phyloP scores from a whole-genome alignment of 23 tunicate species.

The Phallusia fumigata region DNA sequence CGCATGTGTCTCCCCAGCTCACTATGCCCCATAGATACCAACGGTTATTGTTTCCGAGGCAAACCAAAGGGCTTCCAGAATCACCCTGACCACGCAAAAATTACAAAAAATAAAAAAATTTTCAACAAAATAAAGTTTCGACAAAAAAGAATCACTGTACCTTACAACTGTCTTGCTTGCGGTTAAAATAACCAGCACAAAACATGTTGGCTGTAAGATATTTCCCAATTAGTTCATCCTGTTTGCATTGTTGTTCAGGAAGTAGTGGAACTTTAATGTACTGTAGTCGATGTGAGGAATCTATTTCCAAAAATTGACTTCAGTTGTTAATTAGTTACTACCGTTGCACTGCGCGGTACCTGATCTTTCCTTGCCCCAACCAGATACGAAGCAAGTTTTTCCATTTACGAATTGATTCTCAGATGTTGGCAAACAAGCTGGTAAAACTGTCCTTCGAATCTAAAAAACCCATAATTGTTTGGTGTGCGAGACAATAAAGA shows the following conservation, averaged over 20 bases:
- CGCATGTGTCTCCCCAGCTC: slow-evolving; percentile 33
- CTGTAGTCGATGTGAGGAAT: neutral
- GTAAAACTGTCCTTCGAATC: neutral
- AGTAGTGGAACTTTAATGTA: slow-evolving; percentile 7
- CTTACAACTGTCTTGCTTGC: slow-evolving; percentile 14
- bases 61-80: slow-evolving; percentile 13
- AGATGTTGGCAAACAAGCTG: neutral
- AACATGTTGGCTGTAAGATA: slow-evolving; percentile 10
- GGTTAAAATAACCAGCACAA: slow-evolving; percentile 28
- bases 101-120: neutral
- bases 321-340: no score
- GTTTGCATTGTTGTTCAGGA: neutral
- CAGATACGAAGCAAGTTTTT: neutral
- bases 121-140: neutral
- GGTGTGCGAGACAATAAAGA: neutral
- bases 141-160: slow-evolving; percentile 3
- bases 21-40: slow-evolving; percentile 32
- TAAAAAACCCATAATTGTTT: neutral
- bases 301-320: no score
- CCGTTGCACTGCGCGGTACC: no score
- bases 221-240: slow-evolving; percentile 9
- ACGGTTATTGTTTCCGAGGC: neutral
- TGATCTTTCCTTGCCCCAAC: neutral
- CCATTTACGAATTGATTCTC: neutral
- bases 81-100: neutral